Conservation (phyloP, 2,888 invertebrate species). For the Leptinotarsa juncta region DNA sequence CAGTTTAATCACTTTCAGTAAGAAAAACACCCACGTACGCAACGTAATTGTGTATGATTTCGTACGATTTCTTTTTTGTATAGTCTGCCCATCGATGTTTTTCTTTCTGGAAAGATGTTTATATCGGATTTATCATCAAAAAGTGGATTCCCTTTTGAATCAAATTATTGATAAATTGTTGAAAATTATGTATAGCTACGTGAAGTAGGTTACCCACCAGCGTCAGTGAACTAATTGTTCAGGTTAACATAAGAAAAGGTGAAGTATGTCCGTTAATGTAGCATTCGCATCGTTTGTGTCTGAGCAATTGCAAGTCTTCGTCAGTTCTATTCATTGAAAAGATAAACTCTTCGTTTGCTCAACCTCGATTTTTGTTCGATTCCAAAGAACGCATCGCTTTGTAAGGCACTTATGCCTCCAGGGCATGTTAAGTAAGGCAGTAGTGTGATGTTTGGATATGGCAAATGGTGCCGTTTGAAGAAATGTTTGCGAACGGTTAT, state of each 20-base stretch:
- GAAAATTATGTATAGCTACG: not conserved
- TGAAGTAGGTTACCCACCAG: not conserved
- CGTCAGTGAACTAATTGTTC: not conserved
- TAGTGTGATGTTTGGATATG: constrained; percentile 31
- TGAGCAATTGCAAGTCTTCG: not conserved
- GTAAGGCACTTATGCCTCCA: constrained; percentile 21
- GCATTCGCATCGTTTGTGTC: not conserved
- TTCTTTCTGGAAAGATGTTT: too few species aligned
- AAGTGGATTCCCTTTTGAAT: too few species aligned
- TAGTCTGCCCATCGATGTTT: too few species aligned
- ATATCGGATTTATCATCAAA: too few species aligned
- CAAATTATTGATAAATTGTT: too few species aligned
- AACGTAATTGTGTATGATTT: too few species aligned
- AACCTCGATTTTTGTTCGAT: constrained; percentile 27
- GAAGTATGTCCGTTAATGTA: not conserved
- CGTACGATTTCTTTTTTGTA: too few species aligned
- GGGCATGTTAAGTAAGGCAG: constrained; percentile 32
- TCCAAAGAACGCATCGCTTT: constrained; percentile 7
- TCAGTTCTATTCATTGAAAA: constrained; percentile 1
- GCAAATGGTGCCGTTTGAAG: constrained; percentile 14
- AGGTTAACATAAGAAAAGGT: not conserved
- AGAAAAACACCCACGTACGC: too few species aligned
- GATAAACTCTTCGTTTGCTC: constrained; percentile 14
- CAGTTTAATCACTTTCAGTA: too few species aligned
- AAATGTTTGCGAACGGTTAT: constrained; percentile 22